Evolutionary conservation across 2,888 invertebrate species (phyloP).

Genomic region (Chirona hameri): DNA sequence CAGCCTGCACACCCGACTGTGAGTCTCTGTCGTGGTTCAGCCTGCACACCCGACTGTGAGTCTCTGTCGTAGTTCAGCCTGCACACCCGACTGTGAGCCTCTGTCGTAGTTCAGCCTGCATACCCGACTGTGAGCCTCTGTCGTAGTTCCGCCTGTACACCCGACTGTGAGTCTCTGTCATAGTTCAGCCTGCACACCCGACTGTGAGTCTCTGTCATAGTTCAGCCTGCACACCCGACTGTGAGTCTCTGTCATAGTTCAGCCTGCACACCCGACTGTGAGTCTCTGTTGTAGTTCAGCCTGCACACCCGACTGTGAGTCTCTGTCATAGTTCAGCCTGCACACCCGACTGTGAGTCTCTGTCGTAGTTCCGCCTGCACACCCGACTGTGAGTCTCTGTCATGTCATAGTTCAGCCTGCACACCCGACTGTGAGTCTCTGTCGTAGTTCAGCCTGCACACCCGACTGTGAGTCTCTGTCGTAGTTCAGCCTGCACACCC

Average conservation of each 20-base stretch:
- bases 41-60: constrained; percentile 5
- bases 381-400: constrained; percentile 25
- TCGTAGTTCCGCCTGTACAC: constrained; percentile 30
- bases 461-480: constrained; percentile 26
- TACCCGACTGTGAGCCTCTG: not conserved
- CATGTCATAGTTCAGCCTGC: constrained; percentile 26
- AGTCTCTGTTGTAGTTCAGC: constrained; percentile 30
- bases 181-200: not conserved
- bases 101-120: constrained; percentile 30
- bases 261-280: constrained; percentile 6
- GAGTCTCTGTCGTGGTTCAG: constrained; percentile 29
- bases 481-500: constrained; percentile 23
- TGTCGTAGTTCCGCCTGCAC: constrained; percentile 31
- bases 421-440: not conserved
- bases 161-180: constrained; percentile 29
- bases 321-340: constrained; percentile 28
- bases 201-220: constrained; percentile 27
- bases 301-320: constrained; percentile 6
- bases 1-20: constrained; percentile 6
- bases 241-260: constrained; percentile 29
- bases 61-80: constrained; percentile 30
- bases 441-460: constrained; percentile 31
- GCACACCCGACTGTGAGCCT: not conserved
- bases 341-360: not conserved
- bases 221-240: constrained; percentile 7